Conservation (phyloP, 2,113 vertebrate species). For the Engystomops pustulosus region DNA sequence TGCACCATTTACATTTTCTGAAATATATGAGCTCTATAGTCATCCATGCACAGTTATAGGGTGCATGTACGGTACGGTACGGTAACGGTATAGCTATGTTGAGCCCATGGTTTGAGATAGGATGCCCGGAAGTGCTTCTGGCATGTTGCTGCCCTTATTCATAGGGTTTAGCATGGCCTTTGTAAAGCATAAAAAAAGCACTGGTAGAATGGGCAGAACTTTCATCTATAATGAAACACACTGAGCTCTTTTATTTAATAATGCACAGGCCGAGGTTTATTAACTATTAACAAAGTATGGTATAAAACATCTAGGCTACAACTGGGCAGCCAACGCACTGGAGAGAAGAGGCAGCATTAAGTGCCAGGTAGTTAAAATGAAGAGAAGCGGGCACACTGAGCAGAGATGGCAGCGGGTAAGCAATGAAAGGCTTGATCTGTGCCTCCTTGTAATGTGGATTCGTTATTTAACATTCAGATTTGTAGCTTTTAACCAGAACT, state of each 20-base stretch:
- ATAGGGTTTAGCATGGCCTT: background rate
- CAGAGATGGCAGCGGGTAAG: background rate
- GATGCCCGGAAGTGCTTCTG: background rate
- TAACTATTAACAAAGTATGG: slow-evolving; percentile 73
- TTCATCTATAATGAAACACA: slow-evolving; percentile 75
- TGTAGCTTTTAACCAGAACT: background rate
- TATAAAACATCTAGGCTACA: slow-evolving; percentile 60
- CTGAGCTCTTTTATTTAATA: slow-evolving; percentile 73
- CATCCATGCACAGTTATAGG: too few relatives aligned
- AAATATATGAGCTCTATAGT: too few relatives aligned
- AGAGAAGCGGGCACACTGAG: background rate
- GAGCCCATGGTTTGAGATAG: too few relatives aligned
- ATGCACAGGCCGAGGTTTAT: slow-evolving; percentile 73
- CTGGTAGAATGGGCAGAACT: slow-evolving; percentile 61
- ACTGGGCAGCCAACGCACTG: background rate
- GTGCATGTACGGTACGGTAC: too few relatives aligned
- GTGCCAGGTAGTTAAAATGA: slow-evolving; percentile 9
- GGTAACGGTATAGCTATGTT: too few relatives aligned
- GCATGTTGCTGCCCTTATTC: background rate
- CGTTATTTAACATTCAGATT: background rate
- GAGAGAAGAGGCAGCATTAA: background rate
- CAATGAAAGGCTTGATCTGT: background rate
- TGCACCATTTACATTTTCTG: too few relatives aligned
- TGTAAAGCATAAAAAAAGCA: background rate
- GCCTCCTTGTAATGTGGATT: background rate